Percentiles rank a stretch among this genome's conserved stretches.
Evolutionary conservation across 1,140 invertebrate genomes (phyloP).

Genomic region (Lepidurus packardi): DNA sequence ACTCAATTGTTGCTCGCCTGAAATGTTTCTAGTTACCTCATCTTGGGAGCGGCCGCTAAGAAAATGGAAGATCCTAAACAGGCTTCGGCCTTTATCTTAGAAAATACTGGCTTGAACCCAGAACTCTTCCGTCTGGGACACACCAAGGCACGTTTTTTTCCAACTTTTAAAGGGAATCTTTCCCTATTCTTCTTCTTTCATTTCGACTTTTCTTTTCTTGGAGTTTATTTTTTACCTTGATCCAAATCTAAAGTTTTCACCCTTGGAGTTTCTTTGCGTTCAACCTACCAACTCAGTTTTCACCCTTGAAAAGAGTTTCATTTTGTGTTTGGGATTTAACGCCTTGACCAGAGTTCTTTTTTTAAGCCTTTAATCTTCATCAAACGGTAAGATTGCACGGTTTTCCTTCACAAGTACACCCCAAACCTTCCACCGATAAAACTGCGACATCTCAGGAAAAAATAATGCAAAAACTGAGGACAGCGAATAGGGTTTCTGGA

Average conservation of each 20-base stretch:
- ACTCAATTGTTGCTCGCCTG: constrained; percentile 8
- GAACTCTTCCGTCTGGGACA: constrained; percentile 58
- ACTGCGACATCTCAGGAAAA: neutral
- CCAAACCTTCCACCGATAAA: neutral
- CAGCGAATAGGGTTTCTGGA: too few relatives aligned
- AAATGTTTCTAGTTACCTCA: constrained; percentile 49
- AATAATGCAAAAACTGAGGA: too few relatives aligned
- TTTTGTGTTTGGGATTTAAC: constrained; percentile 31
- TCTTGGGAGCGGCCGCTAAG: constrained; percentile 53
- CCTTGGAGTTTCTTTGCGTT: too few relatives aligned
- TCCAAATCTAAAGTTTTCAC: neutral
- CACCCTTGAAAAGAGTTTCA: neutral
- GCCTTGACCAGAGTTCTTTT: neutral
- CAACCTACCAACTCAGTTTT: too few relatives aligned
- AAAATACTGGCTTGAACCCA: constrained; percentile 51
- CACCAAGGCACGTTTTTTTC: constrained; percentile 52
- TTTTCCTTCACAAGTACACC: neutral
- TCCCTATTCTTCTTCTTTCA: neutral
- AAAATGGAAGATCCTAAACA: constrained; percentile 52
- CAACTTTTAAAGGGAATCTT: neutral
- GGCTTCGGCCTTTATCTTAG: constrained; percentile 53
- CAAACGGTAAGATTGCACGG: neutral
- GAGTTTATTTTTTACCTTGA: neutral
- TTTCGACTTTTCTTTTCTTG: neutral
- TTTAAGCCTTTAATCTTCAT: neutral